Conservation (phyloP, 2,797 vertebrate genomes). For the Cetoscarus ocellatus region DNA sequence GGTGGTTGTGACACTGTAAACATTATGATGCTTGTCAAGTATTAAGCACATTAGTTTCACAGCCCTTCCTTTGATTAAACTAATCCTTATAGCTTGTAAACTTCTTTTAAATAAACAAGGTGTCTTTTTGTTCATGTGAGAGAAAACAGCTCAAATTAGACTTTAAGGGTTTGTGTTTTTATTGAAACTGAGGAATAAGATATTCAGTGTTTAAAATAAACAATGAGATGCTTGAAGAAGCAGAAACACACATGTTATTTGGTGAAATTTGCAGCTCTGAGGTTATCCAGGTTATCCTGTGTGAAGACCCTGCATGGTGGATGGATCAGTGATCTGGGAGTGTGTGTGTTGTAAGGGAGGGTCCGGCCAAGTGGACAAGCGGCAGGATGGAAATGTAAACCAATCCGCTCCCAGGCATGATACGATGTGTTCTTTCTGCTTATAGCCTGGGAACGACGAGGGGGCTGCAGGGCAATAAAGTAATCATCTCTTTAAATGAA, state of each 20-base stretch:
- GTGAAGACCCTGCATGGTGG: conserved; percentile 1
- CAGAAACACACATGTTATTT: background rate
- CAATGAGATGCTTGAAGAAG: background rate
- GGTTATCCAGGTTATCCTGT: background rate
- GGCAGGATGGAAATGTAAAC: conserved; percentile 45
- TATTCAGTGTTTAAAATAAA: background rate
- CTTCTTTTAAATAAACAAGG: background rate
- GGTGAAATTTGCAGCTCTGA: background rate
- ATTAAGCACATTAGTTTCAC: conserved; percentile 32
- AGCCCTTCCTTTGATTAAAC: conserved; percentile 29
- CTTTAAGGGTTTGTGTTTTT: background rate
- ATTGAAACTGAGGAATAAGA: background rate
- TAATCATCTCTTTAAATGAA: conserved; percentile 74
- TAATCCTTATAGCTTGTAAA: background rate
- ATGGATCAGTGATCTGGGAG: background rate
- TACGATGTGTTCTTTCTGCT: conserved; percentile 56
- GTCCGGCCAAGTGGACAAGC: background rate
- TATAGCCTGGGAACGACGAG: conserved; percentile 66
- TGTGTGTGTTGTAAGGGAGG: background rate
- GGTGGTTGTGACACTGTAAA: conserved; percentile 43
- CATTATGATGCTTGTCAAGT: conserved; percentile 51
- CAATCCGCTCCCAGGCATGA: conserved; percentile 59
- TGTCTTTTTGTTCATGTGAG: background rate
- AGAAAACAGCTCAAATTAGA: conserved; percentile 1
- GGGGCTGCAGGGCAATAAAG: conserved; percentile 60